Evolutionary conservation across 2,797 vertebrate species (phyloP), one percentile per base, ranked within the genome.

Genomic region (Enteromius paludinosus): DNA sequence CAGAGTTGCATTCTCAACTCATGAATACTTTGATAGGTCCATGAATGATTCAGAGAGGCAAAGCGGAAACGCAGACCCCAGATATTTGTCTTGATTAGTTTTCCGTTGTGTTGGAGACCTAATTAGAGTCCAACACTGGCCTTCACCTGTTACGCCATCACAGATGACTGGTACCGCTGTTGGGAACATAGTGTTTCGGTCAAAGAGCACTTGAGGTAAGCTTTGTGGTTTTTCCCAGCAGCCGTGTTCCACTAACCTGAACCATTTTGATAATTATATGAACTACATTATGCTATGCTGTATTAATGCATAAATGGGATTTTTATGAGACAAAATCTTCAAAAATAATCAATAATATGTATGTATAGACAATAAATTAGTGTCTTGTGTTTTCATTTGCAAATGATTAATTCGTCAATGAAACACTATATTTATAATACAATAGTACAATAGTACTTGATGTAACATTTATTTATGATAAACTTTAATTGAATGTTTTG

Each of bases 71-170:
- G 18, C 47, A 78, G 38, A 77, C 88, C 82, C 52, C 15, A 62
- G 84, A 79, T 90, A 72, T 64, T 84, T 66, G 9, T 84, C 30
- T 56, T 86, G 87, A 85, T 86, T 80, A 78, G 73, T 87, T 87
- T 87, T 85, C 20, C 81, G 83, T 91, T 85, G 78, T 85, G 72
- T 89, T 78, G 33, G 72, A 74, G 86, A 90, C 86, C 86, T 88
- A 91, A 92, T 93, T 91, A 91, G 68, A 81, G 78, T 71, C 78
- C 41, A 66, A 71, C 70, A 76, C 18, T 79, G 62, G 30, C 77
- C 69, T 56, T 66, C 56, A 79, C 84, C 82, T 86, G 84, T 87
- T 88, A 87, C 85, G 23, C 87, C 74, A 84, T 74, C 28, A 15
- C 64, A 54, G 12, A n/a, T 30, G 9, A 15, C 56, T 62, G 23